Base-by-base conservation (phyloP, 2,113 vertebrate species). In the Gorilla gorilla region DNA sequence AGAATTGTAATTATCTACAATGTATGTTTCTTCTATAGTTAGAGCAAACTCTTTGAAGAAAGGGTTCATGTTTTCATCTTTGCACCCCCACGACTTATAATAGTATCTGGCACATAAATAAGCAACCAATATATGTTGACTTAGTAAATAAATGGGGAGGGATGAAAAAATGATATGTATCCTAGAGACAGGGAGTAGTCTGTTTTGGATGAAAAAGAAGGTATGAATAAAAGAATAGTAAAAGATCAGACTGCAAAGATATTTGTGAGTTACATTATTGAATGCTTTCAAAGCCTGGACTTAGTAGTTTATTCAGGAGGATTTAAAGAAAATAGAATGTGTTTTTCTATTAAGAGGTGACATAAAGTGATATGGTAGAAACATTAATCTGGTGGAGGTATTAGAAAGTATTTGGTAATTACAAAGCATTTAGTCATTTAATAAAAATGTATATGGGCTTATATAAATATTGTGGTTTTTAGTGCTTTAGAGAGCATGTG, bases 331-430 rank as follows among this genome's bases (percentile, higher is more conserved):
- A 72, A 93, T 30, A 88, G 9, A 73, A n/a, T 90, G 6, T 79
- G 43, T 87, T 80, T 82, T 66, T 57, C 52, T 43, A 80, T 92
- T 6, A 80, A 78, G 8, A 11, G 25, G 40, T 89, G 25, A 79
- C 48, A 83, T 27, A 90, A 95, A 95, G 35, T 85, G 38, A 32
- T 20, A 72, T 35, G 59, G 17, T 89, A 89, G 85, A 95, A 93
- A 96, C 32, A 79, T 87, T 83, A 93, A 78, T 92, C 73, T 95
- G 73, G 84, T 96, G 35, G 76, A 48, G 68, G 45, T 95, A 97
- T 94, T 97, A 94, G 83, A 89, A 96, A 90, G 30, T 83, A 87
- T 84, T 90, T 90, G 96, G 85, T 78, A 94, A 96, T 94, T 84
- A 52, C n/a, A 82, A 93, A 93, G 48, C 72, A 89, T 64, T 92